These are phyloP conservation scores for Athalia rosae DNA, from an alignment of 2,888 invertebrate species.

Conservation along the genomic window DNA sequence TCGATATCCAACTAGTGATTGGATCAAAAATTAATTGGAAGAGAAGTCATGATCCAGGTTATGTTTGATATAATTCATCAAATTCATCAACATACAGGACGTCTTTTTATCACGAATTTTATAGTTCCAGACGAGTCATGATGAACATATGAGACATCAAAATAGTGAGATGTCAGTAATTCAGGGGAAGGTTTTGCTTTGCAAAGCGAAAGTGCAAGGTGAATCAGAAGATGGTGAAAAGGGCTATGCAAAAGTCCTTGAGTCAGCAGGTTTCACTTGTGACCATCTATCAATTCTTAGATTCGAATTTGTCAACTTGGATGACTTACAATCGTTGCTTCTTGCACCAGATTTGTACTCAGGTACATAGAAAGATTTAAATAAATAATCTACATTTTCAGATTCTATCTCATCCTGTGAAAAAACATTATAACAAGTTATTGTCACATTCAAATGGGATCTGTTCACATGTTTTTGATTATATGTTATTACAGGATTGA, in stretches of 20 bases:
- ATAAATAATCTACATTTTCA: background rate
- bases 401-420: background rate
- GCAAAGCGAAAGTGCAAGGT: conserved; percentile 63
- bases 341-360: conserved; percentile 57
- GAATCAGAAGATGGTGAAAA: conserved; percentile 61
- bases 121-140: background rate
- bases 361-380: conserved; percentile 54
- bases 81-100: too few relatives aligned
- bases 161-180: conserved; percentile 44
- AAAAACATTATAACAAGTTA: conserved; percentile 6
- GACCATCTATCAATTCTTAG: conserved; percentile 60
- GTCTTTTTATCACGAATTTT: too few relatives aligned
- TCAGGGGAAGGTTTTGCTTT: conserved; percentile 60
- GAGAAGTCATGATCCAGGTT: background rate
- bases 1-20: too few relatives aligned
- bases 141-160: background rate
- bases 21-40: too few relatives aligned
- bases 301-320: conserved; percentile 65
- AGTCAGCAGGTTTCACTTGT: conserved; percentile 63
- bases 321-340: conserved; percentile 57
- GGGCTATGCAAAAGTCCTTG: conserved; percentile 59
- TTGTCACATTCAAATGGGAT: conserved; percentile 15
- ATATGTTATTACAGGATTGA: conserved; percentile 58
- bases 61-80: background rate
- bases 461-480: background rate